These are phyloP conservation scores for Eretmochelys imbricata DNA, from an alignment of 2,113 vertebrate species.

Conservation along the genomic window DNA sequence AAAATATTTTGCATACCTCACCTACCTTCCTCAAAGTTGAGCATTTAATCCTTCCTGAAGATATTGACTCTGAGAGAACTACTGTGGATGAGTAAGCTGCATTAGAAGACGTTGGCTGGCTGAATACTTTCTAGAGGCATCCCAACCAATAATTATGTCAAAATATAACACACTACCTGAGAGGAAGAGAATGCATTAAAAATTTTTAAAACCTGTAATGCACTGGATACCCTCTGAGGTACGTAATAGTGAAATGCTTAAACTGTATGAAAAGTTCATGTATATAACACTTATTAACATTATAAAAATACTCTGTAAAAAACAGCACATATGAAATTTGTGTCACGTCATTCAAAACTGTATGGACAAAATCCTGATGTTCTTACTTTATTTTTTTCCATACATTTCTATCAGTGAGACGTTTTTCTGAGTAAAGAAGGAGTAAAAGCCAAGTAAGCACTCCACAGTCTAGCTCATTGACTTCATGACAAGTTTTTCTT, in stretches of 20 bases:
- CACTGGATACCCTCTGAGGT: not conserved
- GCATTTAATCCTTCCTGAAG: not conserved
- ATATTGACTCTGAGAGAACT: not conserved
- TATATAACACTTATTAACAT: not conserved
- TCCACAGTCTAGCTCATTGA: not conserved
- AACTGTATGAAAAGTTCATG: not conserved
- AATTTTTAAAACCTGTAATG: not conserved
- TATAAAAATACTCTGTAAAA: not conserved
- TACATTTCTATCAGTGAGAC: not conserved
- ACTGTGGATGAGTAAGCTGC: not conserved
- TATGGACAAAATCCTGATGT: not conserved
- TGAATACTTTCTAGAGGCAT: not conserved
- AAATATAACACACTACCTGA: not conserved
- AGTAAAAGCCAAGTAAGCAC: not conserved
- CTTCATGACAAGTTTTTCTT: not conserved
- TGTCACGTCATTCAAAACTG: not conserved
- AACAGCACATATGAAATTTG: not conserved
- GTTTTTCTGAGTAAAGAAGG: not conserved
- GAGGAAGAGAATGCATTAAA: not conserved
- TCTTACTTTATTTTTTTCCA: not conserved
- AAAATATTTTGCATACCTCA: not conserved
- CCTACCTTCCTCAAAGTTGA: not conserved
- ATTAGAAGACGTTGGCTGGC: not conserved
- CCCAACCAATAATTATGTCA: not conserved
- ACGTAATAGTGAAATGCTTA: not conserved